These are phyloP conservation scores for Diplogasteroides magnus DNA, from an alignment of 1,140 invertebrate genomes.

Conservation along the genomic window DNA sequence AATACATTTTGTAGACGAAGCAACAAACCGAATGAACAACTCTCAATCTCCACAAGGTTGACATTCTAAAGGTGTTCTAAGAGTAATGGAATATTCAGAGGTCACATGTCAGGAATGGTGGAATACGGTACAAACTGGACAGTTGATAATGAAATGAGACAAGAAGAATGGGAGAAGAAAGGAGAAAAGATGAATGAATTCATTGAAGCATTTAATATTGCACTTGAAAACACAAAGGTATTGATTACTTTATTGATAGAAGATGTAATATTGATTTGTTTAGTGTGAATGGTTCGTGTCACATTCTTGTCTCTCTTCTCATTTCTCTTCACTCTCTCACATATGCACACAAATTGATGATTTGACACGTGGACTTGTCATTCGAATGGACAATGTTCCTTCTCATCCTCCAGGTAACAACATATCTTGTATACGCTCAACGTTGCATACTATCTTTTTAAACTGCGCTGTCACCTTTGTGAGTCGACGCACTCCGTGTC, in stretches of 20 bases:
- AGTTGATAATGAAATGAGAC: neutral
- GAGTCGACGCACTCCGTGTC: too few species aligned
- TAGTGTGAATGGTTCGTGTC: too few species aligned
- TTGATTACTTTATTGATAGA: neutral
- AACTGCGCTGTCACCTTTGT: too few species aligned
- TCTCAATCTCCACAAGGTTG: constrained; percentile 3
- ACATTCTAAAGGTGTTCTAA: neutral
- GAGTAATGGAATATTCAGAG: neutral
- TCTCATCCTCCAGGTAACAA: too few species aligned
- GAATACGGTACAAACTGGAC: neutral
- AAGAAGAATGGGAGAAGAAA: constrained; percentile 1
- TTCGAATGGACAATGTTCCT: too few species aligned
- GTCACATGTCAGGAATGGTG: neutral
- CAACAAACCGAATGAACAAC: neutral
- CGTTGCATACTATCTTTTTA: too few species aligned
- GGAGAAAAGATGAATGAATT: neutral
- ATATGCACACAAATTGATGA: too few species aligned
- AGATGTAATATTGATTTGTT: too few species aligned
- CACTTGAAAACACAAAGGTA: neutral
- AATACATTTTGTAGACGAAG: neutral
- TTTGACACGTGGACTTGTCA: too few species aligned
- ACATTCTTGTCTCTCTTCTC: too few species aligned
- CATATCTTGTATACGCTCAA: too few species aligned
- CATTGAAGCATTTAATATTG: neutral
- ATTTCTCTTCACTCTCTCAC: too few species aligned